These are phyloP conservation scores for Pocillopora verrucosa DNA, from an alignment of 64 coral and sea anemone species.

Conservation along the genomic window DNA sequence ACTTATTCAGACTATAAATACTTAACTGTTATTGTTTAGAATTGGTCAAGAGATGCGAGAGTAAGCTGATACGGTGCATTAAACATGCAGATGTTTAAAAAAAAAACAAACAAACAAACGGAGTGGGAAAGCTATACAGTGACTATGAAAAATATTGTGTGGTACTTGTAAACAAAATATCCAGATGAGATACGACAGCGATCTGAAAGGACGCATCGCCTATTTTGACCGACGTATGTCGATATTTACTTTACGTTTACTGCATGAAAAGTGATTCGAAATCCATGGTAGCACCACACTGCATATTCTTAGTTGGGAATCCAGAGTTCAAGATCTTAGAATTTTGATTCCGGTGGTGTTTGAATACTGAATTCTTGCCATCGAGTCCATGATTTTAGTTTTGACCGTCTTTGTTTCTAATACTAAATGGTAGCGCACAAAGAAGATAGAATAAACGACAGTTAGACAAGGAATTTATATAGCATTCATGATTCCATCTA, in stretches of 20 bases:
- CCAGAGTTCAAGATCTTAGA: not conserved
- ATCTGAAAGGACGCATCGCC: no score
- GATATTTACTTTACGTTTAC: no score
- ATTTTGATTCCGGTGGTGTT: not conserved
- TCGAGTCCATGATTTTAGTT: not conserved
- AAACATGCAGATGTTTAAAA: slow-evolving; percentile 20
- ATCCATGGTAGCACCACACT: not conserved
- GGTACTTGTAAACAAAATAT: slow-evolving; percentile 30
- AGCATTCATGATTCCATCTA: no score
- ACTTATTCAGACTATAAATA: no score
- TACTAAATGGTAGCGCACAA: no score
- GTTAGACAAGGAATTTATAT: no score
- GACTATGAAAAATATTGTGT: slow-evolving; percentile 51
- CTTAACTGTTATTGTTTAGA: no score
- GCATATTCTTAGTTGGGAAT: not conserved
- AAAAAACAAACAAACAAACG: slow-evolving; percentile 2
- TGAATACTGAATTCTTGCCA: no score
- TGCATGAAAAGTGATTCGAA: slow-evolving; percentile 27
- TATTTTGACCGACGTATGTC: not conserved
- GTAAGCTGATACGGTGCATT: not conserved
- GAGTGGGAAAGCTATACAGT: slow-evolving; percentile 38
- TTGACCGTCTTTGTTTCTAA: no score
- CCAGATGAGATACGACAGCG: slow-evolving; percentile 36
- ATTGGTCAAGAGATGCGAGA: no score
- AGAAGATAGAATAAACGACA: no score